Base-by-base conservation (phyloP, 92 coral and sea anemone species). In the Porites evermanni region DNA sequence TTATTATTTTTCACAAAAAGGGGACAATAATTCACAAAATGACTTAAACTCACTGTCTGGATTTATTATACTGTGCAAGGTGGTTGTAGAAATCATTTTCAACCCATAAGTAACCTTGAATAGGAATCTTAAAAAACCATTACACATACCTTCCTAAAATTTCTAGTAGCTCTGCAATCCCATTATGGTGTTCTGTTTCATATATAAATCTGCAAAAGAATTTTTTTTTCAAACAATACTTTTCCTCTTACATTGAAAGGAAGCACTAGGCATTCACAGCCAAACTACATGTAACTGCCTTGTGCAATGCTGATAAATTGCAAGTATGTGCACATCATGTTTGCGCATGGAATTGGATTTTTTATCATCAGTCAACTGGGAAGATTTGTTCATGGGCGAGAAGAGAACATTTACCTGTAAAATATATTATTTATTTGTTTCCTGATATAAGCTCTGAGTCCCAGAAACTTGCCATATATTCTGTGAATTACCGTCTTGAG, bases 171-270 rank as follows among this genome's bases (percentile, higher is more conserved):
- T 97, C 99, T 72, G 99, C 99, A 79, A 97, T 94, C 14, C 99
- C 99, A 87, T 94, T 97, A 79, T 97, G 99, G 73, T 95, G 92
- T 81, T 97, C 99, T 29, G 99, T 97, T 91, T 97, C 99, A 90
- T 95, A 97, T 83, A 97, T 97, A 97, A 97, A 97, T 85, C 99
- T 96, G 75, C 26, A 77, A 67, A 52, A 74, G 60, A 68, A 21
- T n/a, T n/a, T n/a, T n/a, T 18, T 58, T 18, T 6, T 18, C 29
- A 12, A 54, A 78, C 5, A 2, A 56, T 11, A 56, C 12, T 56
- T 38, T 38, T 38, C 47, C 5, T 38, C 47, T 38, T 38, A 29
- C 47, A 38, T 4, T 38, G 47, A 38, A 38, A 38, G 47, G 47
- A 38, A 38, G 47, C 6, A 38, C 47, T 38, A 4, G 4, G 47